These are phyloP conservation scores for Eutrigla gurnardus DNA, from an alignment of 2,797 vertebrate genomes.

Conservation along the genomic window DNA sequence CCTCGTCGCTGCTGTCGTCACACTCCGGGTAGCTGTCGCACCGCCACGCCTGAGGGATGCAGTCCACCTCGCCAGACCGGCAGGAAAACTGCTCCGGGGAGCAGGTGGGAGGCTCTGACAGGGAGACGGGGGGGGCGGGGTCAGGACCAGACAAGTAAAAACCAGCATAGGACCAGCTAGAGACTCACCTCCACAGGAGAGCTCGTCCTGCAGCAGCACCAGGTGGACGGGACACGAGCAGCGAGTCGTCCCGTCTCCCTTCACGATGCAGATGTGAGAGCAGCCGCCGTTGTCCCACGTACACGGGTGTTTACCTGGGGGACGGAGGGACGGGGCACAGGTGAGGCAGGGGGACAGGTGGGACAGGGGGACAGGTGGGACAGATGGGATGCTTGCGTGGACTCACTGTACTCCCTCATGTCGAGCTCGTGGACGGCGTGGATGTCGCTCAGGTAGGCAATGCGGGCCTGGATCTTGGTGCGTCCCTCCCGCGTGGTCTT, in stretches of 20 bases:
- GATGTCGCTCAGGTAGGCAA: constrained; percentile 94
- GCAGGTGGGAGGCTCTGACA: constrained; percentile 95
- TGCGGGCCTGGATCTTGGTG: constrained; percentile 97
- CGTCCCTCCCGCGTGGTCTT: constrained; percentile 93
- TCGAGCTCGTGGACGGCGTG: constrained; percentile 95
- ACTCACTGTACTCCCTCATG: constrained; percentile 93
- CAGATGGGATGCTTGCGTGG: too few species aligned
- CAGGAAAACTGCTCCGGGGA: constrained; percentile 98
- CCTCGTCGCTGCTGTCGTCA: constrained; percentile 94
- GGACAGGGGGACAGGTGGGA: too few species aligned
- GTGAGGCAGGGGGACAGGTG: too few species aligned
- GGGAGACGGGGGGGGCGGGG: constrained; percentile 23
- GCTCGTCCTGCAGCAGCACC: constrained; percentile 94
- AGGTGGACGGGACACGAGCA: constrained; percentile 97
- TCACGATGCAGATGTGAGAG: constrained; percentile 97
- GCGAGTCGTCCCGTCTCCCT: constrained; percentile 95
- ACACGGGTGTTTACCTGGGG: constrained; percentile 93
- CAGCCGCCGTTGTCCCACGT: constrained; percentile 97
- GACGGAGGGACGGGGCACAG: too few species aligned
- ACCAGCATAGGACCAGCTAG: not conserved
- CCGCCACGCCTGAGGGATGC: constrained; percentile 95
- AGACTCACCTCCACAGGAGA: constrained; percentile 94
- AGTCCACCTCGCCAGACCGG: constrained; percentile 95
- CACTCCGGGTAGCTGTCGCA: constrained; percentile 95
- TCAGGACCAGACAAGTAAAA: not conserved